Evolutionary conservation across 2,888 invertebrate genomes (phyloP).

Genomic region (Oscheius sp.): DNA sequence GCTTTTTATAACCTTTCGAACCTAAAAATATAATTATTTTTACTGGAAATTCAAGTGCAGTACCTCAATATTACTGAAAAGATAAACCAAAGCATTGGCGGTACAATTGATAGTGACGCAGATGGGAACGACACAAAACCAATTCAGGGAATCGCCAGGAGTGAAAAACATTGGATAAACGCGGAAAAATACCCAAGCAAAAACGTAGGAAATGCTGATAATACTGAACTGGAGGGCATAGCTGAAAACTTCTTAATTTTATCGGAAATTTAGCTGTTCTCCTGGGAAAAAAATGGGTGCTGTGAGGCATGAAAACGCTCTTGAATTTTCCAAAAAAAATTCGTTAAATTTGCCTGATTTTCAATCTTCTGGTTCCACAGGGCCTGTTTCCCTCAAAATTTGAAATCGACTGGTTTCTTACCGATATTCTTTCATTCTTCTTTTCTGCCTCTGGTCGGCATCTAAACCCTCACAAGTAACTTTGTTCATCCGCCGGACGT

Average conservation of each 20-base stretch:
- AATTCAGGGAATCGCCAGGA: slow-evolving; percentile 36
- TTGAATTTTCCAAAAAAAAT: too few relatives aligned
- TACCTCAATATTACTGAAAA: slow-evolving; percentile 51
- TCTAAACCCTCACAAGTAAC: neutral
- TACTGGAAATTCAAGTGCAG: neutral
- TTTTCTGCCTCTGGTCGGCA: neutral
- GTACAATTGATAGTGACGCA: slow-evolving; percentile 50
- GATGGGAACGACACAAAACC: slow-evolving; percentile 43
- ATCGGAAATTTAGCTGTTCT: too few relatives aligned
- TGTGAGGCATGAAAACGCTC: too few relatives aligned
- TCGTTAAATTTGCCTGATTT: neutral
- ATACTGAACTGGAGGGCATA: slow-evolving; percentile 56
- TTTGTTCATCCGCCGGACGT: slow-evolving; percentile 1
- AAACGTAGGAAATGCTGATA: slow-evolving; percentile 52
- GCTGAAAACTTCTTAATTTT: too few relatives aligned
- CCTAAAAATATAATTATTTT: slow-evolving; percentile 8
- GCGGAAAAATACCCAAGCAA: slow-evolving; percentile 54
- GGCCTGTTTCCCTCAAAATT: too few relatives aligned
- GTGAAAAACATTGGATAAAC: slow-evolving; percentile 48
- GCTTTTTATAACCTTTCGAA: slow-evolving; percentile 10
- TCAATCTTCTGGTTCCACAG: too few relatives aligned
- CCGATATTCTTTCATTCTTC: slow-evolving; percentile 31
- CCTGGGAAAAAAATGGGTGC: too few relatives aligned
- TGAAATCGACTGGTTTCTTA: neutral
- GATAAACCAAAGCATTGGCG: slow-evolving; percentile 51